phyloP scores from a whole-genome alignment of 2,888 invertebrate genomes.

The Stenodema calcarata region DNA sequence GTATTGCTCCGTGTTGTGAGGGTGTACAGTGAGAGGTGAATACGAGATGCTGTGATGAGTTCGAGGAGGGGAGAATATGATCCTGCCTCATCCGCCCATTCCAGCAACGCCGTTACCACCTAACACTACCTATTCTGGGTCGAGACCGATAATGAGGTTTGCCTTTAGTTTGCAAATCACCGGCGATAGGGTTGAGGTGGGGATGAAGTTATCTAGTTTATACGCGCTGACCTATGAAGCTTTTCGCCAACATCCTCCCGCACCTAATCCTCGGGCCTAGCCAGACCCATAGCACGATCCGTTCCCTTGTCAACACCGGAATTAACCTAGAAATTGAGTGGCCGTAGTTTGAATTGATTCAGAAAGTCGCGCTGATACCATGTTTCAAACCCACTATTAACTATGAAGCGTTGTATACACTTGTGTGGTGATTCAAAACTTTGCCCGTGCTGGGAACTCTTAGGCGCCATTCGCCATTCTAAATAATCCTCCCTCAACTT shows the following conservation, averaged over 20 bases:
- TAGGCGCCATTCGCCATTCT: no score
- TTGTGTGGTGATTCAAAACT: no score
- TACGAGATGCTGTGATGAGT: neutral
- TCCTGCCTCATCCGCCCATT: neutral
- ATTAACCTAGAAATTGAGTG: no score
- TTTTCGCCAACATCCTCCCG: neutral
- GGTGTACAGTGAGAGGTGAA: neutral
- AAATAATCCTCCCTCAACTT: no score
- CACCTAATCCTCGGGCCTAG: no score
- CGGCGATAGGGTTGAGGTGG: neutral
- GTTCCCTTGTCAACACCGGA: no score
- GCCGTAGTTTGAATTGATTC: no score
- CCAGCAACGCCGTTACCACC: neutral
- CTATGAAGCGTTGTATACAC: no score
- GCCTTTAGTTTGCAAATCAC: slow-evolving; percentile 37
- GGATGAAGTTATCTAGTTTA: neutral
- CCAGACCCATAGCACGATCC: no score
- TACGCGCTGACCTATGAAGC: neutral
- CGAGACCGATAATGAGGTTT: slow-evolving; percentile 15
- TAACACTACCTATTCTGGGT: neutral
- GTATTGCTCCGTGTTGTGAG: neutral
- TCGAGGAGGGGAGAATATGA: neutral
- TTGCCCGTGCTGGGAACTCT: no score
- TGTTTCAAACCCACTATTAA: no score
- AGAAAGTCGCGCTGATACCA: no score